Conservation (phyloP, 2,113 vertebrate genomes). For the Clarias gariepinus region DNA sequence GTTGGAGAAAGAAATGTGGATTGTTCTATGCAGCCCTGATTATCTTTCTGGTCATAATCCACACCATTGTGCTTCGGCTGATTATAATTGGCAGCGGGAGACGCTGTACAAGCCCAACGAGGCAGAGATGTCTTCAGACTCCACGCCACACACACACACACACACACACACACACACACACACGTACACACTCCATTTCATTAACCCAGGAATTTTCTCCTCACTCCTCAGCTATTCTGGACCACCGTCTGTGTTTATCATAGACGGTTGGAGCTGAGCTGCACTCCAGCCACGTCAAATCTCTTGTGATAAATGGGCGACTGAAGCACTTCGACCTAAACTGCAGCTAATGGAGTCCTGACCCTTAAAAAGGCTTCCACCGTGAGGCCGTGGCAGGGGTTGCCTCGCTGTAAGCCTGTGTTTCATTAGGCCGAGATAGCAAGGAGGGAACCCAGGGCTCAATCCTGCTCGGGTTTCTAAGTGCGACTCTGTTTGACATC, state of each 20-base stretch:
- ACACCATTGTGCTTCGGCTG: constrained; percentile 45
- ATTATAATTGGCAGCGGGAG: constrained; percentile 52
- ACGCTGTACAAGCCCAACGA: constrained; percentile 11
- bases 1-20: constrained; percentile 24
- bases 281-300: constrained; percentile 20
- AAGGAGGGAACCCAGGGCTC: constrained; percentile 50
- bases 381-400: constrained; percentile 35
- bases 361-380: constrained; percentile 37
- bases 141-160: constrained; percentile 4
- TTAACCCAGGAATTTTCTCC: constrained; percentile 28
- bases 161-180: constrained; percentile 6
- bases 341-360: constrained; percentile 18
- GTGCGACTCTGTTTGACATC: constrained; percentile 54
- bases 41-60: constrained; percentile 39
- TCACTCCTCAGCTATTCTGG: not conserved
- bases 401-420: constrained; percentile 57
- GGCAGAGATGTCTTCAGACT: constrained; percentile 23
- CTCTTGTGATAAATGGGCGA: constrained; percentile 51
- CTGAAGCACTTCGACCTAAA: constrained; percentile 52
- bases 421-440: constrained; percentile 66
- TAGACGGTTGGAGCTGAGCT: constrained; percentile 6
- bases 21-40: constrained; percentile 36
- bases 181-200: not conserved
- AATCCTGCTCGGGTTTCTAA: constrained; percentile 49
- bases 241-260: constrained; percentile 23